Conservation (phyloP, 2,888 invertebrate species). For the Colletes collaris region DNA sequence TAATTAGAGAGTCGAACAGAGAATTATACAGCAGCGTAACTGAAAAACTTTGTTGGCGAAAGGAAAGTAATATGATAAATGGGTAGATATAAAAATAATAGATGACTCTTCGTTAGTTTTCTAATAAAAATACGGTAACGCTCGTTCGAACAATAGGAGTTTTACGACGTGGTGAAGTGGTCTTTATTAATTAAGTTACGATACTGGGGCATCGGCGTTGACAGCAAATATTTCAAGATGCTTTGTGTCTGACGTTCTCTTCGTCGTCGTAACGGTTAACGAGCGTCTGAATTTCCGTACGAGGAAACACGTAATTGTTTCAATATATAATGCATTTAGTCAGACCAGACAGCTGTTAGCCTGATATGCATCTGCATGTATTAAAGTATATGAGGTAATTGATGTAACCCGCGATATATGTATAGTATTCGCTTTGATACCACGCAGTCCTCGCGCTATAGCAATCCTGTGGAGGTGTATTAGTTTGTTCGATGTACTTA, state of each 20-base stretch:
- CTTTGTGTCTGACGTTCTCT: background rate
- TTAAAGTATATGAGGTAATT: conserved; percentile 50
- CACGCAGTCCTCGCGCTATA: background rate
- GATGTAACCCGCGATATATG: conserved; percentile 25
- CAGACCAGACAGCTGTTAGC: conserved; percentile 36
- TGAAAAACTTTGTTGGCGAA: no score
- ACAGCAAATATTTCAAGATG: background rate
- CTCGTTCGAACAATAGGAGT: background rate
- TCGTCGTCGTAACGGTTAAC: conserved; percentile 19
- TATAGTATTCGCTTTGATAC: conserved; percentile 30
- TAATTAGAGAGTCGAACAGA: no score
- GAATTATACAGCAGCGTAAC: no score
- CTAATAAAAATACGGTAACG: background rate
- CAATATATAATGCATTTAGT: conserved; percentile 32
- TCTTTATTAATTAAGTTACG: background rate
- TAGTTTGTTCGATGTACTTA: conserved; percentile 22
- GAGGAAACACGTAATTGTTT: conserved; percentile 45
- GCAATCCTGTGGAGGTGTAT: background rate
- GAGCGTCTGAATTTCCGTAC: conserved; percentile 26
- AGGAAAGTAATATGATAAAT: no score
- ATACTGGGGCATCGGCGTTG: no score
- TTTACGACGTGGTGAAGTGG: background rate
- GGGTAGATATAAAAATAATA: no score
- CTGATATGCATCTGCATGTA: conserved; percentile 37
- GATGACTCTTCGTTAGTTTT: no score